Evolutionary conservation across 2,888 invertebrate genomes (phyloP).

Genomic region (Vanessa cardui): DNA sequence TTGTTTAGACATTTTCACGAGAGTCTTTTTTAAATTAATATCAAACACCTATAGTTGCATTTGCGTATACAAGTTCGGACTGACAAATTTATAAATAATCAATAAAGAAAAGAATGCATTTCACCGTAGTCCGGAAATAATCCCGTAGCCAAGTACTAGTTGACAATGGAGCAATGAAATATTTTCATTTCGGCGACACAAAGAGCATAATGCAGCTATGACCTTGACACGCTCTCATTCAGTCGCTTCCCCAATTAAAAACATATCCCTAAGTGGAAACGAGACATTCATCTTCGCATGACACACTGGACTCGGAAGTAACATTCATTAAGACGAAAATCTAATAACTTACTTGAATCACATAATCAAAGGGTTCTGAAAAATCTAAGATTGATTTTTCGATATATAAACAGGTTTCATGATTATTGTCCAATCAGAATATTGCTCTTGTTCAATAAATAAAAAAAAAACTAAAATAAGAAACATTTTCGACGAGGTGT

Average conservation of each 20-base stretch:
- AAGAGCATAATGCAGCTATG: conserved; percentile 1
- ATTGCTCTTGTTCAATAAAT: too few relatives aligned
- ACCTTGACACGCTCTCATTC: conserved; percentile 13
- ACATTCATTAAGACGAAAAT: not conserved
- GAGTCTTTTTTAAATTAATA: too few relatives aligned
- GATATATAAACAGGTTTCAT: too few relatives aligned
- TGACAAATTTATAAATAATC: too few relatives aligned
- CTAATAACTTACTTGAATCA: not conserved
- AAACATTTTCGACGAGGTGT: too few relatives aligned
- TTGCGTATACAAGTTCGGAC: too few relatives aligned
- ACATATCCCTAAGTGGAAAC: not conserved
- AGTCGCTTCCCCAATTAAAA: conserved; percentile 12
- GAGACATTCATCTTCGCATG: not conserved
- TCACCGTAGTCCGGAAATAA: not conserved
- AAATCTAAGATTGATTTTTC: too few relatives aligned
- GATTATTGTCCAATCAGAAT: too few relatives aligned
- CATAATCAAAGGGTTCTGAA: not conserved
- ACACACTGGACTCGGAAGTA: not conserved
- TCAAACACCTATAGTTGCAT: too few relatives aligned
- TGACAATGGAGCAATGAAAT: conserved; percentile 6
- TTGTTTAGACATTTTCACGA: too few relatives aligned
- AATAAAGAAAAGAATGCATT: not conserved
- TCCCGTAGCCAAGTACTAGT: not conserved
- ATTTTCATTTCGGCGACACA: conserved; percentile 11
- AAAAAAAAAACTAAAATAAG: too few relatives aligned